These are phyloP conservation scores for Guaruba guarouba DNA, from an alignment of 2,113 vertebrate species.

Conservation along the genomic window DNA sequence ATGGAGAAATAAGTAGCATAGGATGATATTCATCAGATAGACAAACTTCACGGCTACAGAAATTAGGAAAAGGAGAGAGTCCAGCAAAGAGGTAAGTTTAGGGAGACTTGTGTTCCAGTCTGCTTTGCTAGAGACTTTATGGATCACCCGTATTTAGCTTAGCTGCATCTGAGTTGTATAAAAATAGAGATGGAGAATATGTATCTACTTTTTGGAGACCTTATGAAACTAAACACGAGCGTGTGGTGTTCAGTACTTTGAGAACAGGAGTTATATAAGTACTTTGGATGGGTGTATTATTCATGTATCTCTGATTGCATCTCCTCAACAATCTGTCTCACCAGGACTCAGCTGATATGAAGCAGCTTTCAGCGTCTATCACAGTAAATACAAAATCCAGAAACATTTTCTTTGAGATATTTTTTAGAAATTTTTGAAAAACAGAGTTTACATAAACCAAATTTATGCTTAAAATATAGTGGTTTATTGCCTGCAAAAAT, in stretches of 20 bases:
- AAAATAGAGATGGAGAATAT: background rate
- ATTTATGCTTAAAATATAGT: background rate
- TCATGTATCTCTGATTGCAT: background rate
- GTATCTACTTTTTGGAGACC: background rate
- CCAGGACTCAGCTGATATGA: background rate
- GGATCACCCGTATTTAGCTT: background rate
- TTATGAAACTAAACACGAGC: background rate
- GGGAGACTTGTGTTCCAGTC: background rate
- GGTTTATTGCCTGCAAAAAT: background rate
- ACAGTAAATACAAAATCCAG: background rate
- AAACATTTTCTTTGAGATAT: background rate
- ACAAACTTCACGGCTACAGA: background rate
- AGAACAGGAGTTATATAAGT: background rate
- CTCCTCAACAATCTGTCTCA: background rate
- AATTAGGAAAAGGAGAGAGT: background rate
- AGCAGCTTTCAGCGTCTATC: background rate
- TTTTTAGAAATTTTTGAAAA: background rate
- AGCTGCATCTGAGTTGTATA: background rate
- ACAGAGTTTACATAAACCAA: accelerated
- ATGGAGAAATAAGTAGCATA: background rate
- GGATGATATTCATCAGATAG: background rate
- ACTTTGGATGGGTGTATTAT: background rate
- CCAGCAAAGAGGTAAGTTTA: background rate
- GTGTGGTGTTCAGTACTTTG: background rate
- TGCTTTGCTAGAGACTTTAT: background rate